Percentiles rank a stretch among this genome's conserved stretches.
Evolutionary conservation across 2,888 invertebrate species (phyloP).

Genomic region (Metopia argyrocephala): DNA sequence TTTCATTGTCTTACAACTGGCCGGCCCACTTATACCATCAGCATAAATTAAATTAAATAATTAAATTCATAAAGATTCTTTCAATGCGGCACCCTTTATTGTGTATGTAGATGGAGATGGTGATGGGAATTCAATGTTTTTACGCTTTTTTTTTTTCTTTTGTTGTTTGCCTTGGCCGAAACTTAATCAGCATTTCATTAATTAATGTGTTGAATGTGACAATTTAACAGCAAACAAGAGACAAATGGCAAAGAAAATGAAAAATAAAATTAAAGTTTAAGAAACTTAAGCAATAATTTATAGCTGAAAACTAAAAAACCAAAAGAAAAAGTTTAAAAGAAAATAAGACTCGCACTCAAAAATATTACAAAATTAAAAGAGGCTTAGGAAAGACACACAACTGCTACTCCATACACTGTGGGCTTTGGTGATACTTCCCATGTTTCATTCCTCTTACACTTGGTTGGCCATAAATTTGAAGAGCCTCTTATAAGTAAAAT

Average conservation of each 20-base stretch:
- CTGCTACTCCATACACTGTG: background rate
- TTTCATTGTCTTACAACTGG: conserved; percentile 36
- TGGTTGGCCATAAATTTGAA: background rate
- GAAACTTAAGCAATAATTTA: too few relatives aligned
- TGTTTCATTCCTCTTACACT: background rate
- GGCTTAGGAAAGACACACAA: too few relatives aligned
- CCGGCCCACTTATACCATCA: conserved; percentile 45
- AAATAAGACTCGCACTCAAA: background rate
- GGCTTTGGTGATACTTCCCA: background rate
- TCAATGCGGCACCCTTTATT: background rate
- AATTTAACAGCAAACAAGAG: conserved; percentile 41
- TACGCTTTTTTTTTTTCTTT: conserved; percentile 10
- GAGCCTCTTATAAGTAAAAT: background rate
- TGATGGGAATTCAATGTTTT: background rate
- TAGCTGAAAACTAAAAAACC: background rate
- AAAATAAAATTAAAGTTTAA: background rate
- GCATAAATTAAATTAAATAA: conserved; percentile 41
- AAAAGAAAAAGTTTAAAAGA: background rate
- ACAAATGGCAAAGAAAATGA: background rate
- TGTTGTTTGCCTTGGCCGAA: conserved; percentile 66
- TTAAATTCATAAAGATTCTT: background rate
- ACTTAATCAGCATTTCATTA: conserved; percentile 77
- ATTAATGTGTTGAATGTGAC: conserved; percentile 73
- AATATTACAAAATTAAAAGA: background rate
- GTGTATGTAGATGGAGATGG: background rate